These are phyloP conservation scores for Pogonomyrmex barbatus DNA, from an alignment of 1,140 invertebrate genomes.

Conservation along the genomic window DNA sequence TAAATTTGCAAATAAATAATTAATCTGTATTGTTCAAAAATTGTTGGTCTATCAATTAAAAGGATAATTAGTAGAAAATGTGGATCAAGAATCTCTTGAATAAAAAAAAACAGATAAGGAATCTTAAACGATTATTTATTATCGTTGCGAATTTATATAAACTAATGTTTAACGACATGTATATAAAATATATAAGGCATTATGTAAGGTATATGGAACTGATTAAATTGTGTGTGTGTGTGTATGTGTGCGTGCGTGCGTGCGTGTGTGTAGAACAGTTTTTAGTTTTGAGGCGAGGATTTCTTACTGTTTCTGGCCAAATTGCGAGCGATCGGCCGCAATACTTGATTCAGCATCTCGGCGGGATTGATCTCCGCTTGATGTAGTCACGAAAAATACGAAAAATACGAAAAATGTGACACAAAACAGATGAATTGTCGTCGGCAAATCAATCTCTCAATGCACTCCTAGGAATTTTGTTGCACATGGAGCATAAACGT, in stretches of 20 bases:
- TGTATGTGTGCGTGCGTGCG: no score
- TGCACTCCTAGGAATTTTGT: neutral
- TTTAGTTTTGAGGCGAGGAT: neutral
- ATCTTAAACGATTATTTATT: neutral
- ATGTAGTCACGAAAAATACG: neutral
- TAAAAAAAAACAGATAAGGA: neutral
- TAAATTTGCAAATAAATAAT: neutral
- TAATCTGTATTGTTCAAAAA: neutral
- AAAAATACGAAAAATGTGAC: neutral
- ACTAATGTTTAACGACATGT: neutral
- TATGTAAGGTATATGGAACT: constrained; percentile 26
- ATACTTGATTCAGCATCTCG: constrained; percentile 69
- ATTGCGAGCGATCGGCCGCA: constrained; percentile 65
- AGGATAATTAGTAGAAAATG: neutral
- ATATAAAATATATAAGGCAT: neutral
- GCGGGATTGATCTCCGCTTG: neutral
- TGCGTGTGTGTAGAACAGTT: no score
- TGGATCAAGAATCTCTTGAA: neutral
- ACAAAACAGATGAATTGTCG: neutral
- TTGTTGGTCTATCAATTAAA: neutral
- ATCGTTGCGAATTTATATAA: neutral
- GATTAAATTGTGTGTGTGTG: neutral
- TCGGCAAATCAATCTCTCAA: neutral
- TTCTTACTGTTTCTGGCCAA: constrained; percentile 61
- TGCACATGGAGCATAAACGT: neutral